Base-by-base conservation (phyloP, 2,113 vertebrate genomes). In the Scophthalmus maximus region DNA sequence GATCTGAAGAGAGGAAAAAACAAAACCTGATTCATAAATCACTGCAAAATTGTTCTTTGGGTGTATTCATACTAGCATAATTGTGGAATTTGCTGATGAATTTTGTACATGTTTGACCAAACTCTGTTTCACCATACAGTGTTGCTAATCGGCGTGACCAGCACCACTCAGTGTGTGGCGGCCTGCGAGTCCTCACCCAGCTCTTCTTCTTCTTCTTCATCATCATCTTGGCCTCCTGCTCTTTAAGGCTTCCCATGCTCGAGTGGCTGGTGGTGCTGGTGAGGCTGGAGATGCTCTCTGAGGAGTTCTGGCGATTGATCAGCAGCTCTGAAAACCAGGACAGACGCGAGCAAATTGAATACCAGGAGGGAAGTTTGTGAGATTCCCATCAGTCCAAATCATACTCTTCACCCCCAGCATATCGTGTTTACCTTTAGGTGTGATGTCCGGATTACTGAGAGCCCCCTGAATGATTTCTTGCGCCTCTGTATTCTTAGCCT, bases 181-280 rank as follows among this genome's bases (percentile, higher is more conserved):
- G 8, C 6, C 42, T 17, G 26, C 3, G 14, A 34, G 27, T 29
- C 22, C 96, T 93, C 90, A 97, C 96, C 97, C 97, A 99, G 85
- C 97, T 97, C 89, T 98, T 99, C 73, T 99, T 99, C 81, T 98
- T 99, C 92, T 98, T 99, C 42, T 46, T 46, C n/a, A n/a, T n/a
- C n/a, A n/a, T n/a, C 92, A 98, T 99, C 86, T 98, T 98, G 60
- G 96, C 96, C 0, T 99, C 97, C 0, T 95, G 94, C 0, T 98
- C 97, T 83, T 98, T 99, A 58, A 97, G 83, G 81, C 97, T 98
- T 20, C 96, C 95, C 0, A 97, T 83, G 79, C 97, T 98, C 44
- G 96, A 97, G 79, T 96, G 96, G 89, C 97, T 99, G 87, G 95
- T 95, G 84, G 95, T 95, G 91, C 97, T 98, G 90, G 96, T 92